Evolutionary conservation across 2,888 invertebrate species (phyloP), one percentile per base, ranked within the genome.

Genomic region (Cecidostiba fungosa): DNA sequence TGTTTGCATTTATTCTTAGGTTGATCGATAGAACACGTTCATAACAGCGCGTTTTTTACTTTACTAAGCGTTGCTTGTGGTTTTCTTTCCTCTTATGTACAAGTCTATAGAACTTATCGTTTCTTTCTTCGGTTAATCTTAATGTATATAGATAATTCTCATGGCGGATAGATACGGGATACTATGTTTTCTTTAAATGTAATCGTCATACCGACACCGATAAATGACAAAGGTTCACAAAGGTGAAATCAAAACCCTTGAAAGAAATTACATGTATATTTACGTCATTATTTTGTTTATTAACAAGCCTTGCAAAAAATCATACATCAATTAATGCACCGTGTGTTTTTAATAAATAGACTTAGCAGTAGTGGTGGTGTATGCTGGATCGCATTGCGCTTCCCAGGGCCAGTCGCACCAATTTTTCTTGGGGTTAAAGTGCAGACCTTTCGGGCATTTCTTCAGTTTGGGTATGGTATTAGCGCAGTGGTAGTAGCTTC

Each of bases 381-480:
- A 16, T 2, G 19, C 54, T 3, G n/a, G 23, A 19, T 73, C 43
- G 66, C 82, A 82, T 6, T 66, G 43, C 12, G 82, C 62, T 4
- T 16, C 14, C 5, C 16, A 6, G 4, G 47, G 29, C 26, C 32
- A 74, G 8, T 84, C 84, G 70, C 87, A 86, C 59, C 62, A 47
- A 74, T 77, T 84, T 77, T 77, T 82, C 39, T 43, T 29, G 1
- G 62, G 26, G 8, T 47, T 82, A 43, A 82, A 82, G 32, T 82
- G 82, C 16, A 82, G 26, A 19, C 29, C 39, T 1, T 2, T 4
- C 8, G 82, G 74, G 47, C 82, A 82, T 0, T 10, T 0, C 62
- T 29, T 76, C 14, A 77, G 32, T 0, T 39, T 3, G 0, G 77
- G 83, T 0, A 2, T 3, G 0, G 62, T 77, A 29, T 23, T 19